Evolutionary conservation across 2,113 vertebrate genomes (phyloP), one percentile per base, ranked within the genome.

Genomic region (Cathartes aura): DNA sequence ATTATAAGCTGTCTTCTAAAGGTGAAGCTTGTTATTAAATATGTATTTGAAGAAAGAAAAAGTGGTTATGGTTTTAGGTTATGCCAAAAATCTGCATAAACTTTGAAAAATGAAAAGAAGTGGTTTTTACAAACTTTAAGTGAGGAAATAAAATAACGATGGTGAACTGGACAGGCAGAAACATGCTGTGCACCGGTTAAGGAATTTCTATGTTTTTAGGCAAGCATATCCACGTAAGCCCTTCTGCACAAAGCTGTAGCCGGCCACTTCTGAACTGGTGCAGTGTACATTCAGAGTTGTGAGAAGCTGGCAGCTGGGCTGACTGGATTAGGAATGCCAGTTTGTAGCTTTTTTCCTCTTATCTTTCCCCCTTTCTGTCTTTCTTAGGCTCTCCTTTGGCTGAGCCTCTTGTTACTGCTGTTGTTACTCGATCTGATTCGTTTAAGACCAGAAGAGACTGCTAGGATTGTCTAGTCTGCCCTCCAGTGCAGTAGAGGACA

Each of bases 231-330:
- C 30, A 34, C 2, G 0, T 26, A 60, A 89, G 2, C 4, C 10
- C 2, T 64, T 72, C 24, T 71, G 5, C 56, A 72, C 5, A 24
- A 89, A 86, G 5, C 5, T 59, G n/a, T 24, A 87, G 29, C 30
- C 3, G 3, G 22, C 38, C 32, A 32, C 30, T 86, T 88, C 47
- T 62, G 9, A 71, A 45, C 0, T 3, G 1, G 4, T 38, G 6
- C 18, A 55, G 15, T 8, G 6, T 27, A 58, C 8, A 9, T 52
- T 56, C 47, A 4, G 26, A 53, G 36, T 15, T 74, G 7, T 40
- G 55, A 70, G 23, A 82, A 60, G 10, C 8, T 58, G 43, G 3
- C 4, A 86, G 38, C 7, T 5, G 6, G 15, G 4, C 8, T 68
- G 72, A 27, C 5, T 22, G 24, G 6, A 56, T 64, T 81, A 82